These are phyloP conservation scores for Ctenicera cuprea DNA, from an alignment of 2,888 invertebrate species.

Conservation along the genomic window DNA sequence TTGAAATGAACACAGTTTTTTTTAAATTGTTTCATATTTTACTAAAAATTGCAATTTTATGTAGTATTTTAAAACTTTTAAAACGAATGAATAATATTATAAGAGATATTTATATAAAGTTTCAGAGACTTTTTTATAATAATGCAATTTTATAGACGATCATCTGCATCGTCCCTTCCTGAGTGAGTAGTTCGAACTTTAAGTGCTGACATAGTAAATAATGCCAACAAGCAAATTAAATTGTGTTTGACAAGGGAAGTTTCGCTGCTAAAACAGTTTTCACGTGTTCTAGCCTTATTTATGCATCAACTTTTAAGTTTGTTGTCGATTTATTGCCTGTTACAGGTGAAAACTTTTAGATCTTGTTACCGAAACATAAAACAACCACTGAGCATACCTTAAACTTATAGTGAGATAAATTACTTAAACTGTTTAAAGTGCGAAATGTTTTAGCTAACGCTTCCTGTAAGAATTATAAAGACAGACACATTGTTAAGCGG, in stretches of 20 bases:
- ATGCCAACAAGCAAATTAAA: slow-evolving; percentile 26
- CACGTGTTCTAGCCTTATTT: slow-evolving; percentile 10
- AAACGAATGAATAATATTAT: too few species aligned
- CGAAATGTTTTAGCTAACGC: background rate
- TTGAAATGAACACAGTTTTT: too few species aligned
- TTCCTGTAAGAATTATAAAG: background rate
- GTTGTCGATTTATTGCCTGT: slow-evolving; percentile 9
- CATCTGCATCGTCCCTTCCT: slow-evolving; percentile 15
- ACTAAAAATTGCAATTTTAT: too few species aligned
- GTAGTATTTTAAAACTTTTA: too few species aligned
- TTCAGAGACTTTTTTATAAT: background rate
- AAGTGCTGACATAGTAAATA: slow-evolving; percentile 33
- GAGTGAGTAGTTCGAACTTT: slow-evolving; percentile 12
- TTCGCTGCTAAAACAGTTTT: background rate
- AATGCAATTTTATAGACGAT: slow-evolving; percentile 1
- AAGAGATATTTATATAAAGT: background rate
- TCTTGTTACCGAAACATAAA: background rate
- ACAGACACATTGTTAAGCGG: background rate
- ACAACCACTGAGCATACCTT: background rate
- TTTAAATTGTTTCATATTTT: too few species aligned
- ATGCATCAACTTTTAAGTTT: slow-evolving; percentile 18
- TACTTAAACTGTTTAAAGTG: background rate
- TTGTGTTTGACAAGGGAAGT: slow-evolving; percentile 22
- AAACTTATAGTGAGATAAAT: background rate
- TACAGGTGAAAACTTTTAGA: background rate